These are phyloP conservation scores for Galeopterus variegatus DNA, from an alignment of 2,113 vertebrate genomes.

Conservation along the genomic window DNA sequence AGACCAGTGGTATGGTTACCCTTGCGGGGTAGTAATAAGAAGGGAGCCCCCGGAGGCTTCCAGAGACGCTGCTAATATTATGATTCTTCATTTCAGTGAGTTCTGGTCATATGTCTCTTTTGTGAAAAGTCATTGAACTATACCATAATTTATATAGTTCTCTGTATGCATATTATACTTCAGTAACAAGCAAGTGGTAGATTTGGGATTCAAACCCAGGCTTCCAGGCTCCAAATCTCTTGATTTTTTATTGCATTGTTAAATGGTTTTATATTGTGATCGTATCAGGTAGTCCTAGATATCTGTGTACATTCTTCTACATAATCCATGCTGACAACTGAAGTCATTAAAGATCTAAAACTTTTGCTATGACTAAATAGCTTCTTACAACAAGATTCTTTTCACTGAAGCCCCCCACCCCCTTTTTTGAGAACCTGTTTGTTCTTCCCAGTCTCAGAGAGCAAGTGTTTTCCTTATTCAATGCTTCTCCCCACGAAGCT, in stretches of 20 bases:
- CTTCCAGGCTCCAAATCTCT: background rate
- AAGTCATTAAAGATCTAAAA: background rate
- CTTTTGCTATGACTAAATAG: background rate
- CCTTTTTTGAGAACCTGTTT: background rate
- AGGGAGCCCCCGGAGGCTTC: background rate
- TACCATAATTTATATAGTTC: background rate
- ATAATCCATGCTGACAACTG: background rate
- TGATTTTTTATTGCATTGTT: background rate
- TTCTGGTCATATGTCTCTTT: background rate
- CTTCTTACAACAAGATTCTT: background rate
- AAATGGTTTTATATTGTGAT: background rate
- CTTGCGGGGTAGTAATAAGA: background rate
- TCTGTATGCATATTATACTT: background rate
- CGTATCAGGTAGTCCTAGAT: background rate
- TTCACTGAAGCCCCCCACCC: background rate
- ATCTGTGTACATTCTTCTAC: background rate
- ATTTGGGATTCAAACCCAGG: background rate
- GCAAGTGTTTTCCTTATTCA: background rate
- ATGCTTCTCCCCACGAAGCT: conserved; percentile 17
- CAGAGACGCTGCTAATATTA: background rate
- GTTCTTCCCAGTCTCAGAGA: background rate
- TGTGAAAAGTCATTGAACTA: background rate
- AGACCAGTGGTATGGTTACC: background rate
- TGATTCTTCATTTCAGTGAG: background rate
- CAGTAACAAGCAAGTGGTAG: background rate